phyloP scores from a whole-genome alignment of 2,888 invertebrate species.

The Agrotis ipsilon region DNA sequence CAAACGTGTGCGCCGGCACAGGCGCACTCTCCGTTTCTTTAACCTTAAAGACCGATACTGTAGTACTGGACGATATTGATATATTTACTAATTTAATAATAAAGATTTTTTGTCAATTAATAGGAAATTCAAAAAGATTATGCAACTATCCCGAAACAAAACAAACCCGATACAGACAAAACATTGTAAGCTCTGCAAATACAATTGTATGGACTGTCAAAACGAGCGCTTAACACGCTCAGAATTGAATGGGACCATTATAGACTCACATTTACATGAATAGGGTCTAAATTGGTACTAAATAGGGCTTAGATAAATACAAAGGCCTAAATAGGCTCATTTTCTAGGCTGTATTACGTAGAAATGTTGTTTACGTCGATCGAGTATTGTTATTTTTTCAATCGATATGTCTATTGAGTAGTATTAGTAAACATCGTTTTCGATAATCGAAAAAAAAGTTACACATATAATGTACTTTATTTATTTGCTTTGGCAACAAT shows the following conservation, averaged over 20 bases:
- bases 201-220: conserved; percentile 43
- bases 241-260: conserved; percentile 32
- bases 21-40: no score
- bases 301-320: conserved; percentile 20
- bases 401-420: not conserved
- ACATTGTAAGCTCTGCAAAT: conserved; percentile 27
- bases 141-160: not conserved
- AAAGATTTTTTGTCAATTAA: no score
- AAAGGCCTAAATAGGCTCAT: not conserved
- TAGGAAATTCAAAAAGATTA: not conserved
- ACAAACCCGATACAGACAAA: conserved; percentile 31
- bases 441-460: not conserved
- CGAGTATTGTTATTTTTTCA: not conserved
- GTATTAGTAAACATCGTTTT: not conserved
- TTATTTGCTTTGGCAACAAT: no score
- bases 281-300: conserved; percentile 11
- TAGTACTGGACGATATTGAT: no score
- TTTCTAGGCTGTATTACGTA: conserved; percentile 1
- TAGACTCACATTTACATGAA: conserved; percentile 32
- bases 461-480: no score
- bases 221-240: conserved; percentile 24
- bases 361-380: not conserved
- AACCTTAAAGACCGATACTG: no score
- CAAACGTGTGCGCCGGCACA: no score
- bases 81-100: no score